Evolutionary conservation across 2,113 vertebrate species (phyloP), one percentile per base, ranked within the genome.

Genomic region (Pimephales promelas): DNA sequence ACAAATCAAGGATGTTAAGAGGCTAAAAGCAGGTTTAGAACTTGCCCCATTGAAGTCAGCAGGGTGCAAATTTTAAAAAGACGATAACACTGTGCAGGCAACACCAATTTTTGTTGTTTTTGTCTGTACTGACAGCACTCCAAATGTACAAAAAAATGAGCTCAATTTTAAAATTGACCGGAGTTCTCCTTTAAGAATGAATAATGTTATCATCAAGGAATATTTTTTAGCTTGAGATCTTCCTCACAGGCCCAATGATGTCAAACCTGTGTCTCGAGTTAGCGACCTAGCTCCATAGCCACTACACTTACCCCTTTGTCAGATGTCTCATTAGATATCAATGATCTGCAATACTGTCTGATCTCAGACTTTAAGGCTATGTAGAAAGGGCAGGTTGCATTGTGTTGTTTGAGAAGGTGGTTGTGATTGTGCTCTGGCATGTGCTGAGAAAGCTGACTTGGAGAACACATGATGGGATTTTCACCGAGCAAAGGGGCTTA

Each of bases 401-500:
- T 49, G 47, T 31, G 2, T 7, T 10, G 31, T 34, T n/a, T 57
- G 31, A 20, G 52, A 36, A 45, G 14, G 20, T 66, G 20, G 59
- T 18, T 1, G 3, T 26, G 62, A 81, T 28, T 70, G 28, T 47
- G 40, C 45, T 14, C 56, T 13, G 2, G 18, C 71, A 31, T 76
- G 70, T 86, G 78, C 24, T 86, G 73, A 49, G 40, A 82, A 52
- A 88, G 86, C 40, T 83, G 66, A 31, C 80, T 73, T 64, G 10
- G 81, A 84, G 86, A 87, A 90, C 81, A 85, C 89, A 87, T 92
- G 90, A 93, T 92, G 75, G 89, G 91, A 91, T 94, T 92, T 83
- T 88, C 28, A 54, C 87, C 91, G 93, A 92, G 59, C 90, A 91
- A 88, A 86, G 64, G 62, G n/a, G 40, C 86, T 89, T 88, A 90